Evolutionary conservation across 2,113 vertebrate species (phyloP), one percentile per base, ranked within the genome.

Genomic region (Opisthocomus hoazin): DNA sequence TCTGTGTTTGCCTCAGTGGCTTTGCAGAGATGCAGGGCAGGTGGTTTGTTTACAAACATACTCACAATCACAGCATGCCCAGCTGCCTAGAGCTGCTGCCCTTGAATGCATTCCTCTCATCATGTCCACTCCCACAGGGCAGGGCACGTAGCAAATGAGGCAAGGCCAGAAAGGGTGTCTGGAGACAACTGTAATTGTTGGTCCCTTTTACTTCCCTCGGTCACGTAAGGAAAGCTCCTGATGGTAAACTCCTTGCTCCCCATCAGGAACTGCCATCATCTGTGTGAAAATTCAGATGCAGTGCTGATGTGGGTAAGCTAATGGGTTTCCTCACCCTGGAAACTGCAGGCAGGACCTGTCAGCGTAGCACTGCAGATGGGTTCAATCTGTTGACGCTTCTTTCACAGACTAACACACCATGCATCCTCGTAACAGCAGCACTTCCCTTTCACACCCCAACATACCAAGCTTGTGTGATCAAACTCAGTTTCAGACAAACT

Each of bases 1-100:
- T 63, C 64, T n/a, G 37, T 2, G 1, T 12, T 60, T 48, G 34
- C n/a, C 82, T 54, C 32, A 0, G 75, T 0, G 0, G 34, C 20
- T 83, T 29, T 56, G 50, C 87, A 66, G 75, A 34, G 58, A 22
- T 6, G 23, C 66, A 29, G 69, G 23, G 48, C 45, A 58, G 64
- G 39, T 7, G 27, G 19, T 22, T 64, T 10, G 27, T 65, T 66
- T 36, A 61, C 65, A 90, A 53, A 63, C 88, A 41, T 34, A 6
- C 41, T 51, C 37, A 8, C 2, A 39, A 51, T 27, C 34, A 22
- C 51, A 66, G 46, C 9, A 41, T 1, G 0, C 11, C n/a, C 39
- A 57, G 69, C 65, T 57, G 60, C 66, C n/a, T 11, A n/a, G 14
- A 84, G 8, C 30, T 70, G 73, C 84, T 84, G 81, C 15, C 60